Percentiles rank a stretch among this genome's conserved stretches.
Conservation (phyloP, 2,888 invertebrate species). For the Dusona sp. region DNA sequence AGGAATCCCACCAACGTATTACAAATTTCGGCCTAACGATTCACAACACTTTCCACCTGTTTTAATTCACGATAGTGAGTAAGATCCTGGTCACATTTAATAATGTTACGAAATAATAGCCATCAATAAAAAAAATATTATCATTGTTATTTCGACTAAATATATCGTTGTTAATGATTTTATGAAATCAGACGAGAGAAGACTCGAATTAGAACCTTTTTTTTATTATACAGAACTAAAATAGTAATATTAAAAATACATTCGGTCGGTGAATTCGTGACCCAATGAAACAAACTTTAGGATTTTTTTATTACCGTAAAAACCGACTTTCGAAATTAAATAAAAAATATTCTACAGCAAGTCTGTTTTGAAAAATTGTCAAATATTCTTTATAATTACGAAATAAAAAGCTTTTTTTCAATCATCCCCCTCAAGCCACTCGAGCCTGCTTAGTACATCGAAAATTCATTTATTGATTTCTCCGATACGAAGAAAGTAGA, state of each 20-base stretch:
- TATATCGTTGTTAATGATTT: neutral
- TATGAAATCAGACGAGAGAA: neutral
- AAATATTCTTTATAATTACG: neutral
- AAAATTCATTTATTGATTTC: conserved; percentile 46
- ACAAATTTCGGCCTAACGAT: conserved; percentile 27
- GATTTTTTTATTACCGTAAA: no score
- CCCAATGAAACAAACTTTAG: neutral
- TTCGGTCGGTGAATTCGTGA: neutral
- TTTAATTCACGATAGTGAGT: conserved; percentile 4
- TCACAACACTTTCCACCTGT: conserved; percentile 3
- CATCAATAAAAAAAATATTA: neutral
- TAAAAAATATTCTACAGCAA: no score
- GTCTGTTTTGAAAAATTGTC: neutral
- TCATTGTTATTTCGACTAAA: neutral
- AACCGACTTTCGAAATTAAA: no score
- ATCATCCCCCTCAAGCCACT: neutral
- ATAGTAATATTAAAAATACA: neutral
- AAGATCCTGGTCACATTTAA: neutral
- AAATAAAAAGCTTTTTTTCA: neutral
- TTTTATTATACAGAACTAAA: neutral
- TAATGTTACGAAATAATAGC: neutral
- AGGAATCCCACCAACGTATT: neutral
- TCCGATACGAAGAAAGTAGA: conserved; percentile 63
- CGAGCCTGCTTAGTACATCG: conserved; percentile 6
- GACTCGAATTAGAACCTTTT: neutral